Evolutionary conservation across 1,140 invertebrate genomes (phyloP), one percentile per base, ranked within the genome.

Genomic region (Drosophila funebris): DNA sequence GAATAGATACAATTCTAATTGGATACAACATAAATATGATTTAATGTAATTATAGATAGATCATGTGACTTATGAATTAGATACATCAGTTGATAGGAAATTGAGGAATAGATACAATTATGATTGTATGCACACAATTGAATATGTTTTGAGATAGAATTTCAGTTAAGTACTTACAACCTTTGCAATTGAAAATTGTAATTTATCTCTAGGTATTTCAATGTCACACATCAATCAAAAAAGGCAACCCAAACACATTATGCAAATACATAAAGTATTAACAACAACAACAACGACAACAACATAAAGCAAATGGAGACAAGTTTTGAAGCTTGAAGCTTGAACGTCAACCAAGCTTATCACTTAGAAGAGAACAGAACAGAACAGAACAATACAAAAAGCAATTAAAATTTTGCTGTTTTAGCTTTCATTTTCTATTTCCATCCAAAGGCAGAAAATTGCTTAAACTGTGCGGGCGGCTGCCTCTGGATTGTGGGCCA

Each of bases 321-420:
- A 43, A 68, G 60, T 68, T 78, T 62, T 37, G 29, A 58, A 73
- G 78, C 46, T 79, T 50, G 29, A 80, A 29, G 53, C 44, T 41
- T 41, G 31, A 74, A 63, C 63, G 50, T 60, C 60, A 56, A n/a
- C n/a, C 1, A 22, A 46, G 67, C 58, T 68, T 68, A 68, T 68
- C 66, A 50, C 41, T 50, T 29, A 22, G 22, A 11, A 9, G 6
- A 7, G 27, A 46, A 22, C 60, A 36, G 37, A 52, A 39, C 43
- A 50, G 56, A 29, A 46, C 24, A 14, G 41, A 74, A 83, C 79
- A 83, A 84, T 83, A 76, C 63, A 52, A 85, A 74, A 84, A 84
- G 82, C 77, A 84, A 85, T 84, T 85, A 84, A 64, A 77, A 85
- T 61, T 77, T 71, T 60, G 43, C 46, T 81, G 69, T 77, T 78